A percentile compares a stretch with the other conserved stretches of the same genome.
phyloP scores from a whole-genome alignment of 2,797 vertebrate genomes.

The Luscinia luscinia region DNA sequence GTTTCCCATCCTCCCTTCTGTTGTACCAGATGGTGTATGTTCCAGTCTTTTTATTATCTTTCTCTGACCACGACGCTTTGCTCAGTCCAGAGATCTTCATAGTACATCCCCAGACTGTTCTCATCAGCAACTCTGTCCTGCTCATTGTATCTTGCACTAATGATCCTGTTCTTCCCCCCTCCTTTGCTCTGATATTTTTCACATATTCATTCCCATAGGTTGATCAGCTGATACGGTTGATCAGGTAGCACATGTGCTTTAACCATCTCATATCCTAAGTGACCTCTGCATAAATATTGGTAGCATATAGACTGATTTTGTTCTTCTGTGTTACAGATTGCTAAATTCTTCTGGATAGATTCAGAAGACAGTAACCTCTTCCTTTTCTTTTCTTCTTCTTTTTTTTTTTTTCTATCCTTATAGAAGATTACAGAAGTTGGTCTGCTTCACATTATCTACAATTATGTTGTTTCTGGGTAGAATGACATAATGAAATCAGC shows the following conservation, averaged over 20 bases:
- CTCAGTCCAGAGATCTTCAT: constrained; percentile 67
- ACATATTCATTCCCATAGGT: not conserved
- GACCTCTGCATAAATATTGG: not conserved
- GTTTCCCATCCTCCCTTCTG: constrained; percentile 80
- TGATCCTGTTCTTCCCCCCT: constrained; percentile 6
- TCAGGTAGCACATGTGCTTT: not conserved
- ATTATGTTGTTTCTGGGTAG: constrained; percentile 36
- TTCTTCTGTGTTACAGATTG: not conserved
- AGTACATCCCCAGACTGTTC: constrained; percentile 29
- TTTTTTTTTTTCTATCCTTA: not conserved
- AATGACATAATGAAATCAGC: constrained; percentile 16
- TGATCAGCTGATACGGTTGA: not conserved
- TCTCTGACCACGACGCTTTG: constrained; percentile 71
- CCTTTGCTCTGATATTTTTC: not conserved
- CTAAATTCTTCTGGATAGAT: not conserved
- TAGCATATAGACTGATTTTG: not conserved
- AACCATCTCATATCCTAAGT: not conserved
- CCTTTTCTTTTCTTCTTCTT: not conserved
- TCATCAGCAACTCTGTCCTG: constrained; percentile 49
- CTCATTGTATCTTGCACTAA: constrained; percentile 7
- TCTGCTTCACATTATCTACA: constrained; percentile 54
- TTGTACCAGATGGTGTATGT: constrained; percentile 78
- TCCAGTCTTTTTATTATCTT: constrained; percentile 77
- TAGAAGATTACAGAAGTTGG: constrained; percentile 17
- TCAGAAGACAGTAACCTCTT: not conserved